Percentiles rank a stretch among this genome's conserved stretches.
Evolutionary conservation across 2,113 vertebrate species (phyloP).

Genomic region (Pseudonaja textilis): DNA sequence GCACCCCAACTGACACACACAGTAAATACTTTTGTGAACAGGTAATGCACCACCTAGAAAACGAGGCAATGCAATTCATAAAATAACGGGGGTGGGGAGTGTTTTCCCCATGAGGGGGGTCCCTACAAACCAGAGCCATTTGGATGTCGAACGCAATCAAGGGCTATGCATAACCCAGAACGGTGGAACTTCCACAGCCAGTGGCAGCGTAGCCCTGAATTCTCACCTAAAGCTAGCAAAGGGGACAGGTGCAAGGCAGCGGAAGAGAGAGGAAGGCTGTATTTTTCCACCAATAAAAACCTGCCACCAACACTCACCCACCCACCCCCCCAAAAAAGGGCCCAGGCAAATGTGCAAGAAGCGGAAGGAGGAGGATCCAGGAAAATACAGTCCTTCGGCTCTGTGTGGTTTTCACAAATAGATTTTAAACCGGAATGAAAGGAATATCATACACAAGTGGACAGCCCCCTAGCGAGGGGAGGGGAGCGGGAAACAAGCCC

Average conservation of each 20-base stretch:
- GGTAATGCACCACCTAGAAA: too few species aligned
- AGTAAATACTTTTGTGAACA: neutral
- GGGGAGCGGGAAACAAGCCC: neutral
- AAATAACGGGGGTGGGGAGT: too few species aligned
- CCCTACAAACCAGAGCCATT: neutral
- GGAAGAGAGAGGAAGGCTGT: neutral
- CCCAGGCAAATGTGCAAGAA: neutral
- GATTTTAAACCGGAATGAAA: neutral
- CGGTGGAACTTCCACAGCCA: neutral
- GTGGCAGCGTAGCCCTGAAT: neutral
- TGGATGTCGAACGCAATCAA: neutral
- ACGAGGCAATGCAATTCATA: neutral
- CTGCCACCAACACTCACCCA: too few species aligned
- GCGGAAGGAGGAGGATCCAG: too few species aligned
- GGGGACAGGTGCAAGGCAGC: neutral
- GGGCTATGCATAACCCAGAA: neutral
- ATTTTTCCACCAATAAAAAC: neutral
- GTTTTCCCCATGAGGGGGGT: too few species aligned
- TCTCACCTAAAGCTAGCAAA: neutral
- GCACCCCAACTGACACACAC: too few species aligned
- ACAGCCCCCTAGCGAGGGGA: neutral
- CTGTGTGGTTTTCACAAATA: neutral
- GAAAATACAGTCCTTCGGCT: neutral
- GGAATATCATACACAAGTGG: neutral
- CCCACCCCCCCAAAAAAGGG: too few species aligned